Conservation (phyloP, 2,888 invertebrate species). For the Nomada goodeniana region DNA sequence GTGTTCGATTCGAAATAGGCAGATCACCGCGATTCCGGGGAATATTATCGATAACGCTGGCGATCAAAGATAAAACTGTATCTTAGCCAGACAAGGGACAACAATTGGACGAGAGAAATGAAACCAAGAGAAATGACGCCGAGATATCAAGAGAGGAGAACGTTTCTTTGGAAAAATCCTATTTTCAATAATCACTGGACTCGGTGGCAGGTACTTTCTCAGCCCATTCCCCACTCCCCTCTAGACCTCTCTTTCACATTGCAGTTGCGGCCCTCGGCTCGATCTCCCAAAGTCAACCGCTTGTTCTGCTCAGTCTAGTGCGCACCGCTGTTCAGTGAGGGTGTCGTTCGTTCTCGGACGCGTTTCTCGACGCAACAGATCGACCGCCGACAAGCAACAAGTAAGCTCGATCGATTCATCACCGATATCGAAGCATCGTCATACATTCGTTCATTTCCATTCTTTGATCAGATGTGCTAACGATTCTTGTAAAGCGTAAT, state of each 20-base stretch:
- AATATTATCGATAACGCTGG: neutral
- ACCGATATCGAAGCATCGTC: too few relatives aligned
- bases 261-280: conserved; percentile 41
- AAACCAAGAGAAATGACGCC: conserved; percentile 1
- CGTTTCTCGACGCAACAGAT: conserved; percentile 4
- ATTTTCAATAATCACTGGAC: conserved; percentile 35
- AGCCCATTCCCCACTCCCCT: conserved; percentile 9
- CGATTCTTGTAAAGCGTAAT: too few relatives aligned
- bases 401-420: conserved; percentile 28
- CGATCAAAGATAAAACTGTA: neutral
- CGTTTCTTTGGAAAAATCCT: conserved; percentile 32
- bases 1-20: too few relatives aligned
- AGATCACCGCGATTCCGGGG: too few relatives aligned
- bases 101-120: neutral
- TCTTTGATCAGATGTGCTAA: neutral
- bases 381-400: conserved; percentile 31
- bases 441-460: neutral
- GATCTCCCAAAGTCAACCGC: conserved; percentile 44
- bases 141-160: conserved; percentile 5
- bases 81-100: neutral
- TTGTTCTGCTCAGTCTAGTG: conserved; percentile 68
- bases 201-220: conserved; percentile 34
- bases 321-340: conserved; percentile 66
- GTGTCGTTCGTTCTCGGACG: conserved; percentile 34
- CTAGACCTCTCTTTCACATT: conserved; percentile 55